Evolutionary conservation across 2,797 vertebrate genomes (phyloP).

Genomic region (Telmatherina bonti): DNA sequence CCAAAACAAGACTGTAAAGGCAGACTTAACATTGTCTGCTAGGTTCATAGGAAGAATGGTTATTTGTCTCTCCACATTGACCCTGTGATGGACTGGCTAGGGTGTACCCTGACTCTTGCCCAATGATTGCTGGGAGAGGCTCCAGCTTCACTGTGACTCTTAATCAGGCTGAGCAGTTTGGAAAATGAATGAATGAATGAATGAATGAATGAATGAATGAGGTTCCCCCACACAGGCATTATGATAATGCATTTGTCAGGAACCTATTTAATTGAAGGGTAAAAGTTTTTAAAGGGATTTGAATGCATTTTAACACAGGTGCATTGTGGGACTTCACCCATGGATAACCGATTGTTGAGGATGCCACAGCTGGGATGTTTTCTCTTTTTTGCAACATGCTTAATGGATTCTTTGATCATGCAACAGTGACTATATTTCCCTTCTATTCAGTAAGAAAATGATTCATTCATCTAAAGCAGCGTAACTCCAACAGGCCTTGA

Average conservation of each 20-base stretch:
- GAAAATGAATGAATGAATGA: too few species aligned
- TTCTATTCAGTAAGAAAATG: background rate
- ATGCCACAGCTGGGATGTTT: conserved; percentile 87
- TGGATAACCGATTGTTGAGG: conserved; percentile 79
- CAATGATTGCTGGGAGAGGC: too few species aligned
- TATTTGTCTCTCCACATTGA: too few species aligned
- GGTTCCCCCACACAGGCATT: background rate
- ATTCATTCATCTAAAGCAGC: background rate
- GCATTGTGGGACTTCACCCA: conserved; percentile 84
- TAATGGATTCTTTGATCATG: conserved; percentile 92
- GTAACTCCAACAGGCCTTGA: background rate
- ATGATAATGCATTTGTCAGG: background rate
- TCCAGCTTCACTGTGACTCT: too few species aligned
- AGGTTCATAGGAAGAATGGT: too few species aligned
- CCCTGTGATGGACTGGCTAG: too few species aligned
- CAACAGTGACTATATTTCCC: conserved; percentile 50
- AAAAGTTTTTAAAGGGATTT: background rate
- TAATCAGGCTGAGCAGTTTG: too few species aligned
- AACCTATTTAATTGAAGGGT: background rate
- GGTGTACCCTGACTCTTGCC: too few species aligned
- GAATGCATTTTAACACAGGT: conserved; percentile 77
- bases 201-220: too few species aligned
- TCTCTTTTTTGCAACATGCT: conserved; percentile 89
- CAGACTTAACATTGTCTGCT: too few species aligned
- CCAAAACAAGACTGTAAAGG: background rate